These are phyloP conservation scores for Leucoraja ocellata DNA, from an alignment of 2,797 vertebrate species.

Conservation along the genomic window DNA sequence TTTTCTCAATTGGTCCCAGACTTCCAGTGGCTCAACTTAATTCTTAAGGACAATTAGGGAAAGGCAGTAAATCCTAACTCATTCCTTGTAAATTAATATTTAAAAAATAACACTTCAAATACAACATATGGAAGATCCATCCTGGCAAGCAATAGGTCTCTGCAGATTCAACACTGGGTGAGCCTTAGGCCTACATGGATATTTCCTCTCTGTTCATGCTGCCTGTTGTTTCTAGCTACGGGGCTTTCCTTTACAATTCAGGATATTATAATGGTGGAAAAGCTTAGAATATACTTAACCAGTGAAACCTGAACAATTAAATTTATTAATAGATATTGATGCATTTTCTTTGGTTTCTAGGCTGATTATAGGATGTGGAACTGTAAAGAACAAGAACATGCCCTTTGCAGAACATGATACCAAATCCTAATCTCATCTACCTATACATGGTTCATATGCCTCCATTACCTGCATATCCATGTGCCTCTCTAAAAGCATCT, in stretches of 20 bases:
- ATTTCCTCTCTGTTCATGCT: not conserved
- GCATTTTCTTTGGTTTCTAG: not conserved
- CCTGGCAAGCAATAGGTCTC: not conserved
- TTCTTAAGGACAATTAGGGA: no score
- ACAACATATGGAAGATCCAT: not conserved
- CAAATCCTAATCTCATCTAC: no score
- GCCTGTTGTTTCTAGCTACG: not conserved
- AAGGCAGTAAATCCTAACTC: no score
- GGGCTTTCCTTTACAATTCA: not conserved
- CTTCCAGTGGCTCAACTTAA: no score
- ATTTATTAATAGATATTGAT: not conserved
- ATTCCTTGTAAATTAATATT: no score
- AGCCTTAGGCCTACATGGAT: not conserved
- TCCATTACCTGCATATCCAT: no score
- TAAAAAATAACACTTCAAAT: not conserved
- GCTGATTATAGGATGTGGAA: not conserved
- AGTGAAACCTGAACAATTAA: not conserved
- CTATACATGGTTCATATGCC: no score
- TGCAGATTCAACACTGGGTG: not conserved
- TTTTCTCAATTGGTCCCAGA: not conserved
- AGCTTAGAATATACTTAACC: not conserved
- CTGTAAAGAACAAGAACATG: no score
- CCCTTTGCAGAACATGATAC: no score
- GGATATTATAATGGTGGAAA: not conserved
- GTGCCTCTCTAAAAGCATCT: no score